Percentiles rank a stretch among this genome's conserved stretches.
Evolutionary conservation across 2,797 vertebrate species (phyloP).

Genomic region (Smutsia temminckii): DNA sequence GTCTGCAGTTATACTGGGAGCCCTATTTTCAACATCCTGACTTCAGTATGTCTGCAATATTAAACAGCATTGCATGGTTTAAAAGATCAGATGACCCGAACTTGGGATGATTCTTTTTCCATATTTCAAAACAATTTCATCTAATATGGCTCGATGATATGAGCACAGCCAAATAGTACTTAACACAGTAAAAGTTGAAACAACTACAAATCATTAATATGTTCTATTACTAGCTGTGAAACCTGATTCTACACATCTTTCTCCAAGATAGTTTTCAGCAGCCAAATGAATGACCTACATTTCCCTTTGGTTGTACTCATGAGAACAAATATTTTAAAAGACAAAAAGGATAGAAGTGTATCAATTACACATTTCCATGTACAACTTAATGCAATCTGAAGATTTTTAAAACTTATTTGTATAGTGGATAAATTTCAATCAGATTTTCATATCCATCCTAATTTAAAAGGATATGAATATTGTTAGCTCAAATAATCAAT

Average conservation of each 20-base stretch:
- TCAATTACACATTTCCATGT: not conserved
- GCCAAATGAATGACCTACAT: not conserved
- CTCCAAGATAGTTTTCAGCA: not conserved
- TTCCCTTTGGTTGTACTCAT: not conserved
- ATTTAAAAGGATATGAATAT: not conserved
- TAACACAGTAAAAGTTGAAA: not conserved
- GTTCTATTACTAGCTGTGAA: not conserved
- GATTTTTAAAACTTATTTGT: not conserved
- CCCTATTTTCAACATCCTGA: not conserved
- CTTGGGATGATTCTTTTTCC: not conserved
- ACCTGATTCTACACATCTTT: not conserved
- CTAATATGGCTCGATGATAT: not conserved
- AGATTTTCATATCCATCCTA: not conserved
- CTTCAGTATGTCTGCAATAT: slow-evolving; percentile 31
- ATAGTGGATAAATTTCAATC: not conserved
- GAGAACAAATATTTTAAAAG: not conserved
- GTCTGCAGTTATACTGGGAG: not conserved
- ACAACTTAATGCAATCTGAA: not conserved
- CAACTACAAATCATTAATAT: not conserved
- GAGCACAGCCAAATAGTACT: not conserved
- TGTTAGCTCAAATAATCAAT: not conserved
- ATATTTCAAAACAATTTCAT: not conserved
- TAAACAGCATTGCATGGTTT: slow-evolving; percentile 1
- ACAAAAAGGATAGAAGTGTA: not conserved
- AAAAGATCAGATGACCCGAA: not conserved